Base-by-base conservation (phyloP, 2,888 invertebrate species). In the Ethmia dodecea region DNA sequence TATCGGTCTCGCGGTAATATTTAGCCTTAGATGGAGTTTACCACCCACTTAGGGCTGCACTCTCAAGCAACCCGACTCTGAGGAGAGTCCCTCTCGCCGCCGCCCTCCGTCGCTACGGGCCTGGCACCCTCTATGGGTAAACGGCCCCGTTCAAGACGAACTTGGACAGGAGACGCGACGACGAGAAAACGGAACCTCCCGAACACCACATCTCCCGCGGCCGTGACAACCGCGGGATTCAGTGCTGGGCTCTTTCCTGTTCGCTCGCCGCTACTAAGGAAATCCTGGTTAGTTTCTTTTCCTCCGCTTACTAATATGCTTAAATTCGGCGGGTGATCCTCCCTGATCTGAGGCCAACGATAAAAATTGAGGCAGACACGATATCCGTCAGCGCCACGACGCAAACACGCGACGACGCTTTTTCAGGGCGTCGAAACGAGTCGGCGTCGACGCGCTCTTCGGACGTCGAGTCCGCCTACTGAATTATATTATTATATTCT, bases 301-400 rank as follows among this genome's bases (percentile, higher is more conserved):
- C 89, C 90, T 89, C 89, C 89, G 88, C 89, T 89, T 87, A 90
- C 67, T 90, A 75, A 90, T 89, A 90, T 90, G 89, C 89, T 90
- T 88, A 89, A 89, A 74, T 89, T 73, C 68, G 58, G 78, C 74
- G 80, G 76, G 77, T 79, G 54, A 55, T 73, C 77, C 66, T 64
- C 56, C 69, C 70, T 77, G 60, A 67, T 70, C 68, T 68, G 75
- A 77, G 76, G 77, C 74, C 73, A 65, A 57, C 58, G 48, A 49
- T 47, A 51, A 44, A 45, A 37, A 33, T 28, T 13, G 51, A 53
- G 51, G 54, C 49, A 53, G 46, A 49, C 47, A 27, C 49, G 41
- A 53, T 51, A 56, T 55, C 51, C 43, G 52, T 47, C 42, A 42
- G 44, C 22, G 22, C 14, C n/a, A 18, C 31, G 22, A 30, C 35